Percentiles rank a stretch among this genome's conserved stretches.
These are phyloP conservation scores for Hippocampus comes DNA, from an alignment of 2,113 vertebrate species.

Conservation along the genomic window DNA sequence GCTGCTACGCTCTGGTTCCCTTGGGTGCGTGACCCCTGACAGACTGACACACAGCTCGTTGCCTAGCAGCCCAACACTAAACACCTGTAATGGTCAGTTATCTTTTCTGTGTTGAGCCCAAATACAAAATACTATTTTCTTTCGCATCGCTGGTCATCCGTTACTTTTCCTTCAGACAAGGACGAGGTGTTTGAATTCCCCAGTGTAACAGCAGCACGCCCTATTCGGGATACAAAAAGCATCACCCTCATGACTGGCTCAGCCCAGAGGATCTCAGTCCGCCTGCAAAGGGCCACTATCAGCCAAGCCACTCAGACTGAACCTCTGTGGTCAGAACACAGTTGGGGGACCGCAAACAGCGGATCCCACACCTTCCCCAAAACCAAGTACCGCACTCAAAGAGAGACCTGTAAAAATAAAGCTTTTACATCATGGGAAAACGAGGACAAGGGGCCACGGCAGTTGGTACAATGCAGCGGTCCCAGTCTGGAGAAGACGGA, in stretches of 20 bases:
- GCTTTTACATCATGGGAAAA: conserved; percentile 91
- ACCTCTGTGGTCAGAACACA: conserved; percentile 84
- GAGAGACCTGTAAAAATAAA: conserved; percentile 84
- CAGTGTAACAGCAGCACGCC: conserved; percentile 64
- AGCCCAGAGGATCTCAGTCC: conserved; percentile 88
- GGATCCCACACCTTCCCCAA: conserved; percentile 96
- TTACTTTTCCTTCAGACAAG: conserved; percentile 71
- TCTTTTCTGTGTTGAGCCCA: neutral
- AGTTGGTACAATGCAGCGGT: conserved; percentile 57
- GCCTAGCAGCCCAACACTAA: conserved; percentile 86
- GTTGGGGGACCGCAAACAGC: conserved; percentile 73
- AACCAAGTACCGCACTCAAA: conserved; percentile 86
- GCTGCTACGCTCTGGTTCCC: conserved; percentile 79
- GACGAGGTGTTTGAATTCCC: conserved; percentile 93
- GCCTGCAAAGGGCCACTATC: conserved; percentile 86
- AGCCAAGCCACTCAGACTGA: conserved; percentile 95
- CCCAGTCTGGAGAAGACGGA: conserved; percentile 52
- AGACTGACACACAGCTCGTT: conserved; percentile 79
- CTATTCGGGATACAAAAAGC: conserved; percentile 77
- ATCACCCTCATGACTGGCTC: conserved; percentile 92
- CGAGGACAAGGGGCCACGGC: conserved; percentile 56
- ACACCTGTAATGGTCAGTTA: conserved; percentile 76
- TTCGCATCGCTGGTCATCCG: neutral
- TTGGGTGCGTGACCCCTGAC: conserved; percentile 72
- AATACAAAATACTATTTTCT: no score